Conservation (phyloP, 2,797 vertebrate species). For the Cyclura pinguis region DNA sequence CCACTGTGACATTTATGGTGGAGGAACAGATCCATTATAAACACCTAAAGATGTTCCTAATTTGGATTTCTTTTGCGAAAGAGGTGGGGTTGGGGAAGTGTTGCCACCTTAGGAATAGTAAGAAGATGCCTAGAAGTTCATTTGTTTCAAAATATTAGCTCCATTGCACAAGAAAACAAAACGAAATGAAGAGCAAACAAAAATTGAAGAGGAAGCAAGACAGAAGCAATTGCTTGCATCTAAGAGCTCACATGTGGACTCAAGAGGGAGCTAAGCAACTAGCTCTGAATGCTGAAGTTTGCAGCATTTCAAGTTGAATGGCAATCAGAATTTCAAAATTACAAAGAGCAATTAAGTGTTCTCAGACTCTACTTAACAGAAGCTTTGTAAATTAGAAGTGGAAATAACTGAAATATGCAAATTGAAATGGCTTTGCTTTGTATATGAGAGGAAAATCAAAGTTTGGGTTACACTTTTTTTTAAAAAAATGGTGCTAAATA, state of each 20-base stretch:
- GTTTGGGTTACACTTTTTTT: background rate
- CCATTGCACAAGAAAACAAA: background rate
- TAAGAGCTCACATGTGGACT: constrained; percentile 56
- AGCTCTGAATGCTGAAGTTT: constrained; percentile 50
- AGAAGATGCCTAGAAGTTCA: background rate
- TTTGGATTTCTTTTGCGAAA: background rate
- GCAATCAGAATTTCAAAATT: constrained; percentile 57
- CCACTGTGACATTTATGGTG: background rate
- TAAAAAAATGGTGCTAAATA: too few relatives aligned
- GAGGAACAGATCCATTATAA: background rate
- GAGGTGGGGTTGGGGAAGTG: too few relatives aligned
- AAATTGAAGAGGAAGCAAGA: constrained; percentile 16
- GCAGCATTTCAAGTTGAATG: constrained; percentile 30
- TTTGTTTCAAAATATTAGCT: constrained; percentile 17
- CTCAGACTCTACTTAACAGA: constrained; percentile 15
- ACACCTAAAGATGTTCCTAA: background rate
- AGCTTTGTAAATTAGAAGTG: background rate
- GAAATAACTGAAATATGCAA: background rate
- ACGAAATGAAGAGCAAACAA: background rate
- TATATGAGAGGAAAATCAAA: background rate
- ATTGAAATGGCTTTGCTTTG: background rate
- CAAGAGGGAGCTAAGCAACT: constrained; percentile 73
- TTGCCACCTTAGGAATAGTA: background rate
- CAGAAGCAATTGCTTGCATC: constrained; percentile 6
- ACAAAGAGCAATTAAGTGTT: constrained; percentile 56